These are phyloP conservation scores for Hylyphantes graminicola DNA, from an alignment of 1,140 invertebrate species.

Conservation along the genomic window DNA sequence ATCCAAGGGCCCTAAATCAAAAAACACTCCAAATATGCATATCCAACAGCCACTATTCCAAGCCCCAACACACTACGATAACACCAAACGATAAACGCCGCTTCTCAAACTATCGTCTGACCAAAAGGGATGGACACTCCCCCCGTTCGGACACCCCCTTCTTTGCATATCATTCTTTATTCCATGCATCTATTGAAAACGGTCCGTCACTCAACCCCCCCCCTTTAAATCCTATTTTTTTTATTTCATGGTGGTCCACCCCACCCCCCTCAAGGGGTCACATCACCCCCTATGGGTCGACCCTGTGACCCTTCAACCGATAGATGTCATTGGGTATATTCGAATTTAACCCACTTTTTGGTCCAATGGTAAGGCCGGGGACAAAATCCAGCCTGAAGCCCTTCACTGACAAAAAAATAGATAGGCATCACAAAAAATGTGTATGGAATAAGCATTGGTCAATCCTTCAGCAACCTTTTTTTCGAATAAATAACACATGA, in stretches of 20 bases:
- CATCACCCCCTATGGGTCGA: constrained; percentile 37
- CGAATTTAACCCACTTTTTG: constrained; percentile 54
- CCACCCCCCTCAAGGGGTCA: constrained; percentile 31
- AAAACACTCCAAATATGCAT: no score
- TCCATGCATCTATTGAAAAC: constrained; percentile 39
- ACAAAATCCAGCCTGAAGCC: constrained; percentile 26
- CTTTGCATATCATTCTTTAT: constrained; percentile 32
- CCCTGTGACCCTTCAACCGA: constrained; percentile 36
- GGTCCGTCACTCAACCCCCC: constrained; percentile 52
- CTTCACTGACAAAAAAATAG: not conserved
- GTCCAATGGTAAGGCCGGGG: constrained; percentile 25
- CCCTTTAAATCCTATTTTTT: not conserved
- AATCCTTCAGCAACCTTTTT: constrained; percentile 1
- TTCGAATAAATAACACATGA: constrained; percentile 16
- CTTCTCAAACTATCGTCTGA: not conserved
- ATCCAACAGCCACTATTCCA: no score
- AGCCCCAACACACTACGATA: no score
- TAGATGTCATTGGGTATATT: constrained; percentile 38
- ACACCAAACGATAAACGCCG: no score
- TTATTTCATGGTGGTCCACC: not conserved
- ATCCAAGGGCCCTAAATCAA: no score
- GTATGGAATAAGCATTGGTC: constrained; percentile 8
- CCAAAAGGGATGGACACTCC: constrained; percentile 52
- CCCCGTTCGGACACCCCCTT: constrained; percentile 5
- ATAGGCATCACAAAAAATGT: not conserved